Conservation (phyloP, 2,797 vertebrate species). For the Xenops minutus region DNA sequence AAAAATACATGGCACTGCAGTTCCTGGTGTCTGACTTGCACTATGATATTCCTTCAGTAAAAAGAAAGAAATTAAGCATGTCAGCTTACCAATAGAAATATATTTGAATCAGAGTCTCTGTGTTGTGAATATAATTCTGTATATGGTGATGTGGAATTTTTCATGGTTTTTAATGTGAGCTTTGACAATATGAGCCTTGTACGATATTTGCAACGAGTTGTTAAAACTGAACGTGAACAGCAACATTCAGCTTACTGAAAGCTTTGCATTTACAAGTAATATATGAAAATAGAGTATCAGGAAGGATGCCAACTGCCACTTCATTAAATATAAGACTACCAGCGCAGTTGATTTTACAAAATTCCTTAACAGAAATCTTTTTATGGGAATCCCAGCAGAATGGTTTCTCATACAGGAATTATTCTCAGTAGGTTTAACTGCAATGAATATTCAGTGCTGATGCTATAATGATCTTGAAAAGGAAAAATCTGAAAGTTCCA, state of each 20-base stretch:
- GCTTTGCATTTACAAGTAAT: slow-evolving; percentile 21
- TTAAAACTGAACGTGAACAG: slow-evolving; percentile 37
- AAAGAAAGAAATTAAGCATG: not conserved
- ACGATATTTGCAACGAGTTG: not conserved
- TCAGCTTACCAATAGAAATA: not conserved
- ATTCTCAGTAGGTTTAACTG: not conserved
- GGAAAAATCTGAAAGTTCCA: not conserved
- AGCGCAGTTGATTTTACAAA: slow-evolving; percentile 7
- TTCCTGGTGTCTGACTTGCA: not conserved
- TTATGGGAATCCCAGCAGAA: slow-evolving; percentile 18
- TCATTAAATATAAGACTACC: slow-evolving; percentile 24
- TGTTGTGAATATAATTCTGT: not conserved
- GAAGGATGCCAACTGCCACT: slow-evolving; percentile 19
- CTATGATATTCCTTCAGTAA: not conserved
- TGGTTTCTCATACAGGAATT: not conserved
- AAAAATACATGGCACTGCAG: not conserved
- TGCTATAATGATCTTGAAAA: not conserved
- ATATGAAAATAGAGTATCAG: slow-evolving; percentile 12
- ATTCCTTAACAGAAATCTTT: slow-evolving; percentile 19
- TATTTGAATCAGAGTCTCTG: not conserved
- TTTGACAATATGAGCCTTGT: slow-evolving; percentile 5
- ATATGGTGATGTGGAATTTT: not conserved
- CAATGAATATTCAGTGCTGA: not conserved
- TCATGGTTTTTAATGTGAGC: not conserved
- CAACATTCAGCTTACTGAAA: slow-evolving; percentile 12